Evolutionary conservation across 2,888 invertebrate genomes (phyloP).

Genomic region (Nephrotoma guestfalica): DNA sequence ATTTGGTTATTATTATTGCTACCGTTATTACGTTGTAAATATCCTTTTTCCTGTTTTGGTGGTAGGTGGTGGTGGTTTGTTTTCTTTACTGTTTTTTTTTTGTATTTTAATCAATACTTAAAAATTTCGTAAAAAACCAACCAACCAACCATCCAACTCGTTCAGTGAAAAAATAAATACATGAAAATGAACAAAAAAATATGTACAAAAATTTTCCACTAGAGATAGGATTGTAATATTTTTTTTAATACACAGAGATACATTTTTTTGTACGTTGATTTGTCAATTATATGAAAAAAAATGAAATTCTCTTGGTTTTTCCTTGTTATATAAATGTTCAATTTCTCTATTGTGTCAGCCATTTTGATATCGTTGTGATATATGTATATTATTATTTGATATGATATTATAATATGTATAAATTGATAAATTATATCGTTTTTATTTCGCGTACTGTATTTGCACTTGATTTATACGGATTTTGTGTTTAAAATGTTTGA

Average conservation of each 20-base stretch:
- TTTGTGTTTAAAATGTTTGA: not conserved
- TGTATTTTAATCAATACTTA: constrained; percentile 2
- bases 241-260: not conserved
- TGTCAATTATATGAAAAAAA: constrained; percentile 1
- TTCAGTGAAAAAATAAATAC: not conserved
- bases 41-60: not conserved
- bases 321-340: not conserved
- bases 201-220: not conserved
- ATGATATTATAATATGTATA: not conserved
- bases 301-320: not conserved
- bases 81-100: not conserved
- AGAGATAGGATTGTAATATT: constrained; percentile 1
- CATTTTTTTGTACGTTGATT: constrained; percentile 2
- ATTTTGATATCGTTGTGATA: constrained; percentile 1
- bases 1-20: not conserved
- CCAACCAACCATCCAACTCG: not conserved
- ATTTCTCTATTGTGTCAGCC: constrained; percentile 3
- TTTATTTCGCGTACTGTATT: not conserved
- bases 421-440: not conserved
- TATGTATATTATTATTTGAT: not conserved
- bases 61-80: not conserved
- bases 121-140: not conserved
- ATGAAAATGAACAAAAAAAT: not conserved
- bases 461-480: not conserved
- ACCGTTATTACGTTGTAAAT: not conserved